Evolutionary conservation across 2,797 vertebrate genomes (phyloP), one percentile per base, ranked within the genome.

Genomic region (Lagorchestes hirsutus): DNA sequence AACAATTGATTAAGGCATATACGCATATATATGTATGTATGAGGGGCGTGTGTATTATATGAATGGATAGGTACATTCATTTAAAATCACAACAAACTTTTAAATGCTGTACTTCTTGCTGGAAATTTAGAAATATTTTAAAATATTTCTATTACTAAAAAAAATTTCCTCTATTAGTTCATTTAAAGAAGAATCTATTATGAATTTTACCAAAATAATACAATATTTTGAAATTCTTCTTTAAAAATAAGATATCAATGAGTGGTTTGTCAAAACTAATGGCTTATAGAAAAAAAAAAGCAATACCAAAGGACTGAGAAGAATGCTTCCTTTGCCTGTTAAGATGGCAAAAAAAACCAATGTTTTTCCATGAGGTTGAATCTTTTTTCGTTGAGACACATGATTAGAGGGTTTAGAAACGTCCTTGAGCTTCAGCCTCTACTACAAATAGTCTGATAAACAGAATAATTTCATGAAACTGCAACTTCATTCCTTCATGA

Each of bases 311-410:
- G 46, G 59, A 8, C 22, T 1, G 54, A 9, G 29, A 52, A 93
- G 5, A 92, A 91, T 90, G 5, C 0, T 91, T 1, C 4, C 55
- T 0, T 92, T 92, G 54, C 0, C 10, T 58, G 40, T 94, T 27
- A 82, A 92, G 4, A 12, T 22, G n/a, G 18, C 95, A 82, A 94
- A 90, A 16, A 95, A 94, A 92, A n/a, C n/a, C 22, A 24, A 46
- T 3, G 0, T 16, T 93, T 95, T 94, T 58, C 34, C 34, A 91
- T 87, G 55, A 6, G 1, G 87, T 96, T 55, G 3, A 93, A 91
- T 82, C 1, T 90, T 56, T 58, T 87, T 5, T 5, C 18, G 50
- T 55, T 46, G 95, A 96, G 67, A 90, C 4, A 91, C 91, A 54
- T 27, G 4, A 9, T 16, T 90, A 96, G 24, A 87, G 22, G 24